Evolutionary conservation across 1,140 invertebrate species (phyloP).

Genomic region (Heterodera carotae): DNA sequence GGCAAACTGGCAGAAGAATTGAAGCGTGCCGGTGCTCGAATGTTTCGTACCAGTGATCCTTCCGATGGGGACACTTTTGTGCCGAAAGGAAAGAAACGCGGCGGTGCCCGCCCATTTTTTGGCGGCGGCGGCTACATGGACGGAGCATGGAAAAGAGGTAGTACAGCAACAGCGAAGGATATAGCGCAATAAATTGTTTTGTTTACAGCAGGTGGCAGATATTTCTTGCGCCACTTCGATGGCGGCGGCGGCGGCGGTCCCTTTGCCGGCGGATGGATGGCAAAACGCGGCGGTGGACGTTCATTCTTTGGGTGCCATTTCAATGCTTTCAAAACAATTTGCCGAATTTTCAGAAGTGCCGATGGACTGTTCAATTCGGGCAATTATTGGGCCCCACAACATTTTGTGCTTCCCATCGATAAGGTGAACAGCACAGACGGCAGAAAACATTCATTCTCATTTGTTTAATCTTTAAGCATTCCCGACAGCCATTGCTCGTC

Average conservation of each 20-base stretch:
- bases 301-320: slow-evolving; percentile 21
- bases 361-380: slow-evolving; percentile 1
- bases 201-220: slow-evolving; percentile 4
- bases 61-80: slow-evolving; percentile 2
- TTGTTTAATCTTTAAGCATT: background rate
- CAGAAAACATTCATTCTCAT: background rate
- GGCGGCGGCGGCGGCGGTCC: slow-evolving; percentile 2
- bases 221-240: slow-evolving; percentile 20
- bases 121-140: slow-evolving; percentile 11
- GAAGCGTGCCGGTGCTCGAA: slow-evolving; percentile 19
- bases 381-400: slow-evolving; percentile 23
- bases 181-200: background rate
- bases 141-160: slow-evolving; percentile 22
- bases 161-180: background rate
- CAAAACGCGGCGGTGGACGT: slow-evolving; percentile 29
- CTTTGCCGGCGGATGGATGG: slow-evolving; percentile 9
- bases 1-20: background rate
- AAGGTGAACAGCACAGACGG: background rate
- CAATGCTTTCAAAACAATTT: background rate
- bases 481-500: background rate
- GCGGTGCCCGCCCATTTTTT: slow-evolving; percentile 23
- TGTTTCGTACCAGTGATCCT: slow-evolving; percentile 6
- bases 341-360: background rate
- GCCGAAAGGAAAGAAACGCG: slow-evolving; percentile 16
- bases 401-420: background rate